Evolutionary conservation across 2,888 invertebrate species (phyloP).

Genomic region (Bellardia pandia): DNA sequence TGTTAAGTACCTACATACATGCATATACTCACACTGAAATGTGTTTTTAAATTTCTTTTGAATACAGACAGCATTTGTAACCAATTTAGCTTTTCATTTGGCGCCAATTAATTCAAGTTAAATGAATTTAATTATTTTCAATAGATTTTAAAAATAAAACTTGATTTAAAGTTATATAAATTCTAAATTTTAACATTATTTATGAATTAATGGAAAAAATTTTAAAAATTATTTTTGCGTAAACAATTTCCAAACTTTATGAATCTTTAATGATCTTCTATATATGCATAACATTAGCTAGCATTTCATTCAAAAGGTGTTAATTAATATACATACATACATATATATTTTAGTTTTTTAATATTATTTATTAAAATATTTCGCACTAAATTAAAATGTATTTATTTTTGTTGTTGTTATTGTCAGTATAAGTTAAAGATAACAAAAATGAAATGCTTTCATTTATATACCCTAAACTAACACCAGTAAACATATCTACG

Average conservation of each 20-base stretch:
- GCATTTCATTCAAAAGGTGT: too few relatives aligned
- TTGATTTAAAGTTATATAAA: not conserved
- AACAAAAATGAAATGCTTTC: slow-evolving; percentile 4
- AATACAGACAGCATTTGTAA: not conserved
- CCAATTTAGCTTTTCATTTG: slow-evolving; percentile 15
- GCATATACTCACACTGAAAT: not conserved
- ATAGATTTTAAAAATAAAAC: not conserved
- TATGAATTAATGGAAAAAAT: too few relatives aligned
- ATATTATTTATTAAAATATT: not conserved
- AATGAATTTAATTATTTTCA: not conserved
- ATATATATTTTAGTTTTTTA: not conserved
- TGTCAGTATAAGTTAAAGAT: not conserved
- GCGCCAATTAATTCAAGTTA: not conserved
- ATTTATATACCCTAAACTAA: not conserved
- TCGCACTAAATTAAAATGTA: not conserved
- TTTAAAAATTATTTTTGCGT: too few relatives aligned
- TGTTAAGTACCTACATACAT: not conserved
- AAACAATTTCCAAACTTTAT: too few relatives aligned
- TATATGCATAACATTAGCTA: too few relatives aligned
- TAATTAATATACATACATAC: too few relatives aligned
- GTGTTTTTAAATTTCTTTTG: slow-evolving; percentile 20
- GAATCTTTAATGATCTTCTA: too few relatives aligned
- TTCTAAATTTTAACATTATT: not conserved
- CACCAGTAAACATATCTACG: not conserved
- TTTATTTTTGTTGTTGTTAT: slow-evolving; percentile 21